Conservation (phyloP, 2,113 vertebrate genomes). For the Epinephelus fuscoguttatus region DNA sequence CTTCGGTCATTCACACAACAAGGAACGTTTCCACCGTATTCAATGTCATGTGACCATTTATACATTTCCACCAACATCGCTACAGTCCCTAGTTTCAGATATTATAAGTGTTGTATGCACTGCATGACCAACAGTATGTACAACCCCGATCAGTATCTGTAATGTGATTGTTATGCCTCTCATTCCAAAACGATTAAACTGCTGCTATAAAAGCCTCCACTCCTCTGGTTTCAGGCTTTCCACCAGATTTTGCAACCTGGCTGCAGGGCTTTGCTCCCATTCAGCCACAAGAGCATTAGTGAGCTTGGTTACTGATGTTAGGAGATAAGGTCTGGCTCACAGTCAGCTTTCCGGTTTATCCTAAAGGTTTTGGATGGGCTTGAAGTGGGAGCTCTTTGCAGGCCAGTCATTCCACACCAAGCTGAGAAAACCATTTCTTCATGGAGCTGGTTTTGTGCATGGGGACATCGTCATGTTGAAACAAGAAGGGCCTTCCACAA, state of each 20-base stretch:
- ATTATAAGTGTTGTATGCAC: neutral
- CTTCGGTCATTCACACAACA: neutral
- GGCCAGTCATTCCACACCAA: neutral
- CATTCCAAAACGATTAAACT: neutral
- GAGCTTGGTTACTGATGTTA: neutral
- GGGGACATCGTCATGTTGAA: neutral
- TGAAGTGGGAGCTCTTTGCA: neutral
- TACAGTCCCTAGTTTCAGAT: neutral
- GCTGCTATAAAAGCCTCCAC: neutral
- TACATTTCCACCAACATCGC: neutral
- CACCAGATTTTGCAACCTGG: neutral
- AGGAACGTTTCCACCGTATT: neutral
- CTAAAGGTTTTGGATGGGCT: neutral
- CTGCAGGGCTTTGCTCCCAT: conserved; percentile 11
- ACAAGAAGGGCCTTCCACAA: neutral
- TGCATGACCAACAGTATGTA: neutral
- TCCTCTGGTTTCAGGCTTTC: neutral
- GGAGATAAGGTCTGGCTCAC: neutral
- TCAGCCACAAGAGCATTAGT: conserved; percentile 8
- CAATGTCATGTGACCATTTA: neutral
- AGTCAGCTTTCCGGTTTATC: neutral
- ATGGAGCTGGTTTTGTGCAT: neutral
- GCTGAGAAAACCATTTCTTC: neutral
- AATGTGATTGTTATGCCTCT: neutral
- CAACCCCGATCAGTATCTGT: neutral